Evolutionary conservation across 1,140 invertebrate genomes (phyloP), one percentile per base, ranked within the genome.

Genomic region (Ctenoplectra terminalis): DNA sequence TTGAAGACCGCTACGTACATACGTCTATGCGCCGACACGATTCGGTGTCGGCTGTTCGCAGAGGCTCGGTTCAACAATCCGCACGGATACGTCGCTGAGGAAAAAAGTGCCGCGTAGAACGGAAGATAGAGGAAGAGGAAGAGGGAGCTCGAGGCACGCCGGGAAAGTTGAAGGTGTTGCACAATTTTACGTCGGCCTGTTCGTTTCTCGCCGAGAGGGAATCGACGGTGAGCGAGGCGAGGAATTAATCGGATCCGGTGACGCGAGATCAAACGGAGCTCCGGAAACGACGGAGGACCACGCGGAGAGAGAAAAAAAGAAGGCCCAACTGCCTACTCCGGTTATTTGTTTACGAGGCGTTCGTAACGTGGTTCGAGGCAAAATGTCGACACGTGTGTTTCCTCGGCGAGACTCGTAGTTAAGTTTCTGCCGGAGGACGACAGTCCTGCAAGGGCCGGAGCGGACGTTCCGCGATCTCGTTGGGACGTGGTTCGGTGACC

Each of bases 401-500:
- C 37, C 13, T 37, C 2, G 5, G 23, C 43, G 31, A 11, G 17
- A 29, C 11, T 6, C 23, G 29, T 2, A 74, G 26, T 69, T 67
- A 17, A 70, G 58, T 56, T 69, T 26, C 1, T 37, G 23, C 15
- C 26, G 15, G 13, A 23, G 11, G 29, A 29, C 5, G 37, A 4
- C 20, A 20, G n/a, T 46, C 15, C 0, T 9, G 34, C n/a, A 58
- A 63, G n/a, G n/a, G 23, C 54, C 46, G 26, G 50, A 75, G 58
- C 20, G 31, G n/a, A 1, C 26, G 26, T 66, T 66, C n/a, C 48
- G n/a, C 46, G 56, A 61, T 79, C 77, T 81, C 75, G 79, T 82
- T 78, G n/a, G 58, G 83, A 80, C 72, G 66, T 83, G 82, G 89
- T 87, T 88, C 88, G 87, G 82, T 84, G 88, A 88, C 83, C 83